Evolutionary conservation across 2,888 invertebrate species (phyloP), one percentile per base, ranked within the genome.

Genomic region (Alitta virens): DNA sequence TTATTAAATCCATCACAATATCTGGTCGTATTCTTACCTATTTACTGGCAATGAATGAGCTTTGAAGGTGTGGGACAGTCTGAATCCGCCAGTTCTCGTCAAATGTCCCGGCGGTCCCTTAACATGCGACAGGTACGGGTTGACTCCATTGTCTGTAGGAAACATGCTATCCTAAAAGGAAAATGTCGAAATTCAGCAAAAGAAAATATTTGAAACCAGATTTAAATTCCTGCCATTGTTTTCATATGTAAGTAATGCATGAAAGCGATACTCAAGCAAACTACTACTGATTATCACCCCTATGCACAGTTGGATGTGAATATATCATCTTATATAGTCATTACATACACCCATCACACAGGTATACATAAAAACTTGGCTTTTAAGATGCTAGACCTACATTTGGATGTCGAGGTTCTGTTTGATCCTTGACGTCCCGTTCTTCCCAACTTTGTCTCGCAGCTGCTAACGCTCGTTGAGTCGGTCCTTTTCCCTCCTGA

Each of bases 1-100:
- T n/a, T n/a, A n/a, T n/a, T n/a, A n/a, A n/a, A n/a, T n/a, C n/a
- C n/a, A n/a, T n/a, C n/a, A n/a, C n/a, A n/a, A n/a, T n/a, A n/a
- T n/a, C n/a, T n/a, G n/a, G n/a, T n/a, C n/a, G n/a, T n/a, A n/a
- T n/a, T 21, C 74, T 57, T 67, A 81, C 81, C 79, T 74, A 67
- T 80, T 82, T 66, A 82, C 73, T 25, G 81, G 74, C 57, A 74
- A 72, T 16, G 75, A 68, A 64, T 82, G 82, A 21, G 80, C 81
- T 64, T 72, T 73, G 71, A 80, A 76, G 21, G 78, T 77, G 65
- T 75, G 74, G 18, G 79, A 73, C 55, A 77, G 66, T 40, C 77
- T 71, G 63, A 81, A 79, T 12, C 80, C 82, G 2, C 80, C 80
- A 38, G 77, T 73, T 33, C 79, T 67, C 1, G 77, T 75, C 64